phyloP scores from a whole-genome alignment of 2,113 vertebrate species.

The Malurus alboscapulatus region DNA sequence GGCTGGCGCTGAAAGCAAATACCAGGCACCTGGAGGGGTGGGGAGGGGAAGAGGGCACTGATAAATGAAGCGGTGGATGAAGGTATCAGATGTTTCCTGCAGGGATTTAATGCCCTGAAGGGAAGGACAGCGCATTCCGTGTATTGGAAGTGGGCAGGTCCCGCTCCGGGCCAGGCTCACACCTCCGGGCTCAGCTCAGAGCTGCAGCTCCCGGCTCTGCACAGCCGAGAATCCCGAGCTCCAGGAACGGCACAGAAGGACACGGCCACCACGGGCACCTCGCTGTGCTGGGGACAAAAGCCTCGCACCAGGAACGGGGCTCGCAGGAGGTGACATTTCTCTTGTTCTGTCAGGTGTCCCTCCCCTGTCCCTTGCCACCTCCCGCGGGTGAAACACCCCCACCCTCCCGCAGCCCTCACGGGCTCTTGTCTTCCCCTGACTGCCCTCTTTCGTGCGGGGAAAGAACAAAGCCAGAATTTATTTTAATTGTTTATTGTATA shows the following conservation, averaged over 20 bases:
- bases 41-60: not conserved
- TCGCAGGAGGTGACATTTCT: not conserved
- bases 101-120: not conserved
- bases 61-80: not conserved
- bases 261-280: rapidly evolving
- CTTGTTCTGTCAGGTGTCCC: not conserved
- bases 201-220: rapidly evolving
- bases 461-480: not conserved
- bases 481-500: conserved; percentile 95
- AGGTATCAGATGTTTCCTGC: not conserved
- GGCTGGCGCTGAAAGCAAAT: not conserved
- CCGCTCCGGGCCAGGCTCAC: rapidly evolving
- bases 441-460: not conserved
- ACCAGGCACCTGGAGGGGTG: not conserved
- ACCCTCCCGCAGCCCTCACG: not conserved
- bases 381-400: not conserved
- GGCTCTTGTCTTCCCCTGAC: not conserved
- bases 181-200: rapidly evolving
- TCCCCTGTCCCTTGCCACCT: not conserved
- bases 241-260: rapidly evolving
- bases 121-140: rapidly evolving
- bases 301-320: rapidly evolving
- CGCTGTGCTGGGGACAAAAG: not conserved
- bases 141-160: rapidly evolving
- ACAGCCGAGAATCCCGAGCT: not conserved